These are phyloP conservation scores for Cremastobaeus sp. DNA, from an alignment of 2,888 invertebrate species.

Conservation along the genomic window DNA sequence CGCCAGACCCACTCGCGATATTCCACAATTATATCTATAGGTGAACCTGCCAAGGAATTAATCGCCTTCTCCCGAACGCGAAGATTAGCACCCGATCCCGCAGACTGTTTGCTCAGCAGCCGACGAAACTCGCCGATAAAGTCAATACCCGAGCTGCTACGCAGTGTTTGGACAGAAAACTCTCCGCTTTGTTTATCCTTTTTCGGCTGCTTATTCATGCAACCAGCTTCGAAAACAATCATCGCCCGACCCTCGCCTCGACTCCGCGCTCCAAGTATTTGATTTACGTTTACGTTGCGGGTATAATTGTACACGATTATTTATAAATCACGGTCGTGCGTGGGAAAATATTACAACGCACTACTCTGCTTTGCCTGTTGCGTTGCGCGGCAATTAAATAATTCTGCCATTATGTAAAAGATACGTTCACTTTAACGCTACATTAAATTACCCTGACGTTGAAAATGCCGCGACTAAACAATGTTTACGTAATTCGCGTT, in stretches of 20 bases:
- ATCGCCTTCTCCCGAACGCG: too few species aligned
- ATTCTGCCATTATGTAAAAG: conserved; percentile 52
- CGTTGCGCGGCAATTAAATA: conserved; percentile 45
- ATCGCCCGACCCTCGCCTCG: too few species aligned
- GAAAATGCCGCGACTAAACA: conserved; percentile 39
- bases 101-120: too few species aligned
- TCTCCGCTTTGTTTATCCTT: too few species aligned
- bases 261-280: conserved; percentile 37
- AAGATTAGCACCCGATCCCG: too few species aligned
- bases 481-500: conserved; percentile 39
- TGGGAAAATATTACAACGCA: conserved; percentile 53
- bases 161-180: too few species aligned
- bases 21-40: conserved; percentile 34
- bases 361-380: conserved; percentile 36
- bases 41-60: too few species aligned
- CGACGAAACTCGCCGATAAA: too few species aligned
- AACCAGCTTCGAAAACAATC: conserved; percentile 55
- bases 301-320: conserved; percentile 53
- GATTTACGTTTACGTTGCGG: conserved; percentile 44
- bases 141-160: too few species aligned
- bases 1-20: conserved; percentile 37
- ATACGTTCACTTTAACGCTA: conserved; percentile 58
- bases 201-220: too few species aligned
- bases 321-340: conserved; percentile 49
- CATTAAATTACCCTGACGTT: conserved; percentile 46